Evolutionary conservation across 2,797 vertebrate species (phyloP).

Genomic region (Cynopterus sphinx): DNA sequence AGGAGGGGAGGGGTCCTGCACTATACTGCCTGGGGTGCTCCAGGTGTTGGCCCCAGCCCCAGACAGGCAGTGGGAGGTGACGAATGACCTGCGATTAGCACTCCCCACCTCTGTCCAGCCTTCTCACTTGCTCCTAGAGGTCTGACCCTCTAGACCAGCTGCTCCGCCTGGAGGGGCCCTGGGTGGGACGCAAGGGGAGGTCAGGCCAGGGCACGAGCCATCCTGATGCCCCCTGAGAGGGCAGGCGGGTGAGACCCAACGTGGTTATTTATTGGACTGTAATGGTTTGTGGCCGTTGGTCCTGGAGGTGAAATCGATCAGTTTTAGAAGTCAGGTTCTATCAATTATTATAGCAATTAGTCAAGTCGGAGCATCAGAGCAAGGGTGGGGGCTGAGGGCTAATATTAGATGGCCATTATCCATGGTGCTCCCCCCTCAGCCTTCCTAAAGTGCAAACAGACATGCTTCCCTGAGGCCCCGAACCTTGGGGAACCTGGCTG

Average conservation of each 20-base stretch:
- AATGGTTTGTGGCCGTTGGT: conserved; percentile 91
- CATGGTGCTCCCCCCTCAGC: conserved; percentile 1
- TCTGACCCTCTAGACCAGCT: conserved; percentile 86
- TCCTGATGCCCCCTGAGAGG: conserved; percentile 72
- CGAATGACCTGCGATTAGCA: conserved; percentile 88
- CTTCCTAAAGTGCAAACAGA: conserved; percentile 31
- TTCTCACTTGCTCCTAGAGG: conserved; percentile 62
- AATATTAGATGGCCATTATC: conserved; percentile 83
- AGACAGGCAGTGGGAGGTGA: conserved; percentile 89
- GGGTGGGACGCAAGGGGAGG: conserved; percentile 84
- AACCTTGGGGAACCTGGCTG: conserved; percentile 31
- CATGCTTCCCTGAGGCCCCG: conserved; percentile 68
- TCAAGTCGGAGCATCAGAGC: conserved; percentile 85
- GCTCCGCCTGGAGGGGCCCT: conserved; percentile 82
- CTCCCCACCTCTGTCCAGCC: conserved; percentile 60
- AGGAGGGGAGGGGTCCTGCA: conserved; percentile 50
- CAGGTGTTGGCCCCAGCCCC: conserved; percentile 85
- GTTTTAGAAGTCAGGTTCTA: conserved; percentile 89
- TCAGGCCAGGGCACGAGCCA: conserved; percentile 79
- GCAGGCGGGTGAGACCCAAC: conserved; percentile 74
- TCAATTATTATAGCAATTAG: conserved; percentile 95
- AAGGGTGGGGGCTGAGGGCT: conserved; percentile 80
- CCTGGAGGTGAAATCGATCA: conserved; percentile 89
- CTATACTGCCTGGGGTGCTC: conserved; percentile 86
- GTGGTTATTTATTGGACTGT: conserved; percentile 85